These are phyloP conservation scores for Reticulitermes speratus DNA, from an alignment of 1,140 invertebrate species.

Conservation along the genomic window DNA sequence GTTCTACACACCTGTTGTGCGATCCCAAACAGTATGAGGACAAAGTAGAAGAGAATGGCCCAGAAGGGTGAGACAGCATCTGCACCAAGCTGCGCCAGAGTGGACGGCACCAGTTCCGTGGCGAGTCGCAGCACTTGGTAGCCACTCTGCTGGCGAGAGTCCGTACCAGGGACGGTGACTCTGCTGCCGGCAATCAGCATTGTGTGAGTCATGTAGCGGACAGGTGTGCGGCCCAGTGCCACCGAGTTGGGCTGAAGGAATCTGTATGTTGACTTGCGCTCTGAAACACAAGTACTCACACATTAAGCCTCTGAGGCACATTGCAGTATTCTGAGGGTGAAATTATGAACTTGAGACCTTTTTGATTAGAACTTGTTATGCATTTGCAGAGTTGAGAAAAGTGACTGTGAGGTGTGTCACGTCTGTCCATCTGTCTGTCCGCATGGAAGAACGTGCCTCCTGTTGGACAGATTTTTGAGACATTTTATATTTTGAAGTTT, in stretches of 20 bases:
- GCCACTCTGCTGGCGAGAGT: slow-evolving; percentile 60
- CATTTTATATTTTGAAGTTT: too few species aligned
- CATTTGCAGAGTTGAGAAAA: too few species aligned
- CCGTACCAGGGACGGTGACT: slow-evolving; percentile 56
- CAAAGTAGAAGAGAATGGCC: slow-evolving; percentile 83
- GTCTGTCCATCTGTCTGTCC: too few species aligned
- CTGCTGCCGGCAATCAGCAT: slow-evolving; percentile 70
- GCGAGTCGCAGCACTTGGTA: slow-evolving; percentile 76
- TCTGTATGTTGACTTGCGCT: slow-evolving; percentile 68
- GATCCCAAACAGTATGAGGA: slow-evolving; percentile 81
- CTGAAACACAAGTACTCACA: slow-evolving; percentile 52
- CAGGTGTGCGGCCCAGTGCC: slow-evolving; percentile 53
- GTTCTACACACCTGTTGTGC: slow-evolving; percentile 65
- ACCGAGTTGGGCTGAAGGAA: slow-evolving; percentile 57
- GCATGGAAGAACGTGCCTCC: too few species aligned
- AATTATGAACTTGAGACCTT: too few species aligned
- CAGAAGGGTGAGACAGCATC: slow-evolving; percentile 74
- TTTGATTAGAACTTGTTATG: too few species aligned
- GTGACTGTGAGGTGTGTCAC: too few species aligned
- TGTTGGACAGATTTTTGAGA: too few species aligned
- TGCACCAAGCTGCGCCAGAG: slow-evolving; percentile 68
- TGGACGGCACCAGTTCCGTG: slow-evolving; percentile 82
- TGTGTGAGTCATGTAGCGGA: slow-evolving; percentile 66
- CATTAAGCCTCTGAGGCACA: too few species aligned
- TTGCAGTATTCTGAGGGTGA: too few species aligned